Conservation (phyloP, 2,888 invertebrate genomes). For the Cinara cedri region DNA sequence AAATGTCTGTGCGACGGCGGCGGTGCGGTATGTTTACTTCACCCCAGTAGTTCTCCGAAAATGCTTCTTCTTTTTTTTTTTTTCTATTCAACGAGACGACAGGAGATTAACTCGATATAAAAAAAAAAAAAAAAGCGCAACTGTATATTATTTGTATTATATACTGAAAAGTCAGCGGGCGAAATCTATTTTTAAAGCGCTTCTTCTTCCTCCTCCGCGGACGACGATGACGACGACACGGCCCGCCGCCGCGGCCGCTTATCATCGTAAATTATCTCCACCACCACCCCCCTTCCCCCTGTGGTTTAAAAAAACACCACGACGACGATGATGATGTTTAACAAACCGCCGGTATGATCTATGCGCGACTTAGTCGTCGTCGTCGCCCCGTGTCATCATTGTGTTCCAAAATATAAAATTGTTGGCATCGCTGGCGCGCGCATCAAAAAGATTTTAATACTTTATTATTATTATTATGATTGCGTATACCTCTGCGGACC, state of each 20-base stretch:
- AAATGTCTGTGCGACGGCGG: background rate
- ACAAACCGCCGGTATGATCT: background rate
- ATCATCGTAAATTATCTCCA: conserved; percentile 28
- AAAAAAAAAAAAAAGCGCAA: background rate
- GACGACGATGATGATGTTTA: background rate
- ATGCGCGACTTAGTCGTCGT: background rate
- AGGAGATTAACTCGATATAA: conserved; percentile 15
- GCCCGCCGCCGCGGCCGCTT: background rate
- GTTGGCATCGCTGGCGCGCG: background rate
- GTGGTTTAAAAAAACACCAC: conserved; percentile 13
- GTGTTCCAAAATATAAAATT: background rate
- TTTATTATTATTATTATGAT: no score
- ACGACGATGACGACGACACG: background rate
- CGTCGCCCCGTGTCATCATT: background rate
- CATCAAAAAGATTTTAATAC: no score
- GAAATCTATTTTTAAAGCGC: conserved; percentile 24
- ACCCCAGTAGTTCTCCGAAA: background rate
- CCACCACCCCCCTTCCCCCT: no score
- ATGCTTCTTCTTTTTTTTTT: no score
- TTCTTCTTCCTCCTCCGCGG: background rate
- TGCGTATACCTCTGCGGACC: no score
- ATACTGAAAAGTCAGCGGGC: conserved; percentile 4
- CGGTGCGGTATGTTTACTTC: background rate
- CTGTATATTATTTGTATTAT: background rate
- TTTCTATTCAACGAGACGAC: conserved; percentile 24